These are phyloP conservation scores for Scaptomyza pallida DNA, from an alignment of 1,140 invertebrate species.

Conservation along the genomic window DNA sequence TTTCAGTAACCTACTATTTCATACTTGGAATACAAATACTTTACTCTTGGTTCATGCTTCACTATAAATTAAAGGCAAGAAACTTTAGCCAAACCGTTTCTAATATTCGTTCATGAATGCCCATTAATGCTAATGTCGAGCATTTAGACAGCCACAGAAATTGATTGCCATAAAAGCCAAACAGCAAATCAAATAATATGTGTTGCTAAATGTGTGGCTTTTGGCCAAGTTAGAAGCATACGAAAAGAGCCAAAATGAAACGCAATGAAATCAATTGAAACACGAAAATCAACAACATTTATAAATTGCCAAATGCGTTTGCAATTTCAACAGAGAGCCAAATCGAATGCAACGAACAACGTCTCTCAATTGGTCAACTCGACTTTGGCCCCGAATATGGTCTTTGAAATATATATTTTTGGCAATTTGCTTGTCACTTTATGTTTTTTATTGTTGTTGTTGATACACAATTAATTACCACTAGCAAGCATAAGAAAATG, in stretches of 20 bases:
- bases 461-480: conserved; percentile 42
- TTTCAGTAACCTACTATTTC: no score
- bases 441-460: conserved; percentile 6
- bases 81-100: conserved; percentile 41
- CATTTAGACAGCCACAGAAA: conserved; percentile 42
- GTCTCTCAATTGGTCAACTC: conserved; percentile 17
- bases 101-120: conserved; percentile 36
- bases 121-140: conserved; percentile 34
- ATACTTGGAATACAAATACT: no score
- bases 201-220: conserved; percentile 37
- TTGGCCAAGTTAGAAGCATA: background rate
- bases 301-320: conserved; percentile 47
- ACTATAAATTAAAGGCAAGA: background rate
- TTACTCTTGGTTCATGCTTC: background rate
- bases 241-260: conserved; percentile 11
- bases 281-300: conserved; percentile 27
- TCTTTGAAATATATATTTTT: conserved; percentile 20
- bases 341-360: conserved; percentile 4
- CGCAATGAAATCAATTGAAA: conserved; percentile 19
- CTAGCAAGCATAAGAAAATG: background rate
- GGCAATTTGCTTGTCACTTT: conserved; percentile 27
- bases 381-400: background rate
- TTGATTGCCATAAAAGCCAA: conserved; percentile 60
- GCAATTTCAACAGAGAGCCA: conserved; percentile 10
- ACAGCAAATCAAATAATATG: conserved; percentile 51